Conservation (phyloP, 64 coral and sea anemone genomes). For the Trachythela sp. region DNA sequence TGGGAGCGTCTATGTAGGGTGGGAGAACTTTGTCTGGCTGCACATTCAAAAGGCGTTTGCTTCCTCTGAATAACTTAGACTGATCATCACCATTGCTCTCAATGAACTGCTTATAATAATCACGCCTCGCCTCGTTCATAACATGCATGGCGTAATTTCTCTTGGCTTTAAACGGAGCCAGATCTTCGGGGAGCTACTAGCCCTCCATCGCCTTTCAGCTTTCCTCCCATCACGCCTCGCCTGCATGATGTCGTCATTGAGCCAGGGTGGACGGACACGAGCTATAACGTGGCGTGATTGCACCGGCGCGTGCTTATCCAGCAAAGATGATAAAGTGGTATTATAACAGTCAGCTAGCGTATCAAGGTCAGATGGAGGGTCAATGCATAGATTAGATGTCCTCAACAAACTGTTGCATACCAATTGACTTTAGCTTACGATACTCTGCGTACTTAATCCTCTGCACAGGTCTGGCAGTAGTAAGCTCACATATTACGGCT, state of each 20-base stretch:
- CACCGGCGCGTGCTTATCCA: constrained; percentile 43
- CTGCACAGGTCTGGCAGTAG: not conserved
- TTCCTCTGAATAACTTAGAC: constrained; percentile 43
- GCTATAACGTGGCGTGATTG: constrained; percentile 15
- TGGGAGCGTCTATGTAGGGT: constrained; percentile 24
- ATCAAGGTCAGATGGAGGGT: constrained; percentile 3
- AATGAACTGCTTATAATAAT: constrained; percentile 47
- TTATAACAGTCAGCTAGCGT: constrained; percentile 44
- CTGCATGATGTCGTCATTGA: constrained; percentile 36
- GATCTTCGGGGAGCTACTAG: constrained; percentile 27
- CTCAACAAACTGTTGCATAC: no score
- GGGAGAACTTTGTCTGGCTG: constrained; percentile 41
- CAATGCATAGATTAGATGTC: not conserved
- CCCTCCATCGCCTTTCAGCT: constrained; percentile 41
- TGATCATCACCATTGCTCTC: constrained; percentile 30
- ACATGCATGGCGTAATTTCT: constrained; percentile 33
- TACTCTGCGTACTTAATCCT: not conserved
- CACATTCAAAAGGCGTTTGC: constrained; percentile 47
- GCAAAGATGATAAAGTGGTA: no score
- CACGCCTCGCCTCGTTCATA: constrained; percentile 37
- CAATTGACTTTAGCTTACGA: constrained; percentile 17
- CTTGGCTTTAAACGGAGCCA: constrained; percentile 37
- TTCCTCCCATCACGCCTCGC: constrained; percentile 39
- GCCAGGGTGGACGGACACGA: constrained; percentile 25
- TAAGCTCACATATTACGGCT: not conserved